Conservation (phyloP, 2,888 invertebrate species). For the Watsonalla binaria region DNA sequence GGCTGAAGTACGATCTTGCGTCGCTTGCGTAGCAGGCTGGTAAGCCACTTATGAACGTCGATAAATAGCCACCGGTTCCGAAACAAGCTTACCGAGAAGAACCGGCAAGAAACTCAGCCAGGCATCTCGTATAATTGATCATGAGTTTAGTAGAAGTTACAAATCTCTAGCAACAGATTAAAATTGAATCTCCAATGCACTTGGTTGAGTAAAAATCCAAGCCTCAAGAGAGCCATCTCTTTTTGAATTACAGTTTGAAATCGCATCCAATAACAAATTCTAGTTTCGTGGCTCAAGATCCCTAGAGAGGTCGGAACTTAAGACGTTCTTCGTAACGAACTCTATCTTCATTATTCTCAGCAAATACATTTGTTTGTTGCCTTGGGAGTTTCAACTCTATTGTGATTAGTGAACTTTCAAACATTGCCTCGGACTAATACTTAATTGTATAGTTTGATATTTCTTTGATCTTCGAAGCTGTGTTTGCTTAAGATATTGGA, state of each 20-base stretch:
- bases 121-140: too few species aligned
- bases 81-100: too few species aligned
- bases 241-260: slow-evolving; percentile 6
- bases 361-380: slow-evolving; percentile 33
- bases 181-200: too few species aligned
- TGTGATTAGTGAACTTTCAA: slow-evolving; percentile 28
- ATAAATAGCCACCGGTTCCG: too few species aligned
- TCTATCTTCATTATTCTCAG: slow-evolving; percentile 33
- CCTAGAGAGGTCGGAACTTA: slow-evolving; percentile 23
- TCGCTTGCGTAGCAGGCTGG: too few species aligned
- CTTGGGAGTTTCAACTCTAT: slow-evolving; percentile 18
- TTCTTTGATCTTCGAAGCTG: neutral
- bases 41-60: too few species aligned
- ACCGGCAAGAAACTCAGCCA: too few species aligned
- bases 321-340: slow-evolving; percentile 22
- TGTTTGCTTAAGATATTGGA: slow-evolving; percentile 6
- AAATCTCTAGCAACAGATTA: too few species aligned
- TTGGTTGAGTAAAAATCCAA: neutral
- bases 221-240: neutral
- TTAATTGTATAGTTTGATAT: slow-evolving; percentile 6
- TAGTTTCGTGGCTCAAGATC: slow-evolving; percentile 14
- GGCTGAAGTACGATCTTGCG: too few species aligned
- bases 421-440: slow-evolving; percentile 15
- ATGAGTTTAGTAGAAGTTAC: too few species aligned
- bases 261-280: slow-evolving; percentile 14